Percentiles rank a stretch among this genome's conserved stretches.
phyloP scores from a whole-genome alignment of 1,140 invertebrate species.

The Nasonia longicornis region DNA sequence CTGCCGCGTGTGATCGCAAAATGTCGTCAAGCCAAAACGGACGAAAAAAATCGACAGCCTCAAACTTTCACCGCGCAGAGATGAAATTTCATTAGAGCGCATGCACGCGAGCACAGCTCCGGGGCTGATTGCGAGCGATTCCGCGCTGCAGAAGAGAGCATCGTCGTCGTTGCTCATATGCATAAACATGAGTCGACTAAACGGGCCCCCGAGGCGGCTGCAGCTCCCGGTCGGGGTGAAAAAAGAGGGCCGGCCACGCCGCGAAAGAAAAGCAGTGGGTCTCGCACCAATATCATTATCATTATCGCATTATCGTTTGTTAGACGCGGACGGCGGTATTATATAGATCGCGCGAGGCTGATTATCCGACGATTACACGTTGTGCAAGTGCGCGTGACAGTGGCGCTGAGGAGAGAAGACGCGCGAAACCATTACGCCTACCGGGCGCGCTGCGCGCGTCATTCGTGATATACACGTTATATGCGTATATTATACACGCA shows the following conservation, averaged over 20 bases:
- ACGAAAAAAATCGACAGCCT: neutral
- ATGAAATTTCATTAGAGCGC: constrained; percentile 31
- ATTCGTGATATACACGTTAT: constrained; percentile 49
- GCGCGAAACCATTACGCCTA: constrained; percentile 51
- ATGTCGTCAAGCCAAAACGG: neutral
- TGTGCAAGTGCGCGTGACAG: constrained; percentile 62
- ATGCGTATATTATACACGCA: neutral
- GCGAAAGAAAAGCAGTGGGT: neutral
- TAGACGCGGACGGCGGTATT: neutral
- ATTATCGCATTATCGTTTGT: constrained; percentile 13
- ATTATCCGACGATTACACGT: constrained; percentile 64
- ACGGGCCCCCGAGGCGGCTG: neutral
- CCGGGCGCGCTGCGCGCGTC: constrained; percentile 48
- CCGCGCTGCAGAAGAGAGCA: constrained; percentile 46
- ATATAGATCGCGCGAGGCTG: constrained; percentile 46
- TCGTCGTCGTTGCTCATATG: constrained; percentile 43
- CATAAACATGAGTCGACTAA: constrained; percentile 53
- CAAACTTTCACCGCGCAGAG: constrained; percentile 14
- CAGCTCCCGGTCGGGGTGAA: neutral
- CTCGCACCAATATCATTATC: constrained; percentile 16
- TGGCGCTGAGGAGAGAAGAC: constrained; percentile 28
- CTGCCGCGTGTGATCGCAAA: neutral
- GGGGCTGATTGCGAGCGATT: constrained; percentile 52
- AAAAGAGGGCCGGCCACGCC: constrained; percentile 26
- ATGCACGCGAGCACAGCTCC: constrained; percentile 36